phyloP scores from a whole-genome alignment of 2,888 invertebrate genomes.

The Subacronicta megacephala region DNA sequence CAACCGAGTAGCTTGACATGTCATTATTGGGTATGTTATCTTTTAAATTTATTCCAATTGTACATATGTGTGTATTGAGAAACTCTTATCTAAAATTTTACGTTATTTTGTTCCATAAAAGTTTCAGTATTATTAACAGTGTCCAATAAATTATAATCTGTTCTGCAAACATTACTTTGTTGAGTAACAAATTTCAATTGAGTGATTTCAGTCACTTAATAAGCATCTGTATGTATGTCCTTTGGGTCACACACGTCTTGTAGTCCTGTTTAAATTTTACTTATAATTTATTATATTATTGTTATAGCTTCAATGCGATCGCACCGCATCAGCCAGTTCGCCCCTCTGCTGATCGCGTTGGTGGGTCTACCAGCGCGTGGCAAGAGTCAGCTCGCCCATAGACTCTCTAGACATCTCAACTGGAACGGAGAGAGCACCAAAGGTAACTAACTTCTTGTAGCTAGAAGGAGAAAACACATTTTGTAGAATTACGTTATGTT shows the following conservation, averaged over 20 bases:
- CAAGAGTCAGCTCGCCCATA: conserved; percentile 97
- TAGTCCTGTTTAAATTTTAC: neutral
- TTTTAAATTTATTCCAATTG: neutral
- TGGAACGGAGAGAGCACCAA: conserved; percentile 96
- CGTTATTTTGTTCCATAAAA: neutral
- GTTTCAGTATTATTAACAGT: too few relatives aligned
- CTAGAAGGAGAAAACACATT: neutral
- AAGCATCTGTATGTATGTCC: too few relatives aligned
- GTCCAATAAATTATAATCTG: too few relatives aligned
- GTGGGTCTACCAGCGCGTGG: conserved; percentile 98
- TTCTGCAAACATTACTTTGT: too few relatives aligned
- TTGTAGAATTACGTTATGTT: neutral
- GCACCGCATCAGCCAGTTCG: conserved; percentile 84
- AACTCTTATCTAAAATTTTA: too few relatives aligned
- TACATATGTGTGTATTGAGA: too few relatives aligned
- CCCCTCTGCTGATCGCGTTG: conserved; percentile 95
- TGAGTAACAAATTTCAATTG: too few relatives aligned
- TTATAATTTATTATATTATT: conserved; percentile 38
- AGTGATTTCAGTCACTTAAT: too few relatives aligned
- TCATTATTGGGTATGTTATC: neutral
- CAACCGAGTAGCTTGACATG: conserved; percentile 1
- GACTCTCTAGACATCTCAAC: conserved; percentile 95
- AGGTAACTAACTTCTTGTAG: conserved; percentile 86
- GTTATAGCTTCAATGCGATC: conserved; percentile 86
- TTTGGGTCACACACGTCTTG: neutral